Evolutionary conservation across 1,140 invertebrate species (phyloP).

Genomic region (Pachyrhynchus sulphureomaculatus): DNA sequence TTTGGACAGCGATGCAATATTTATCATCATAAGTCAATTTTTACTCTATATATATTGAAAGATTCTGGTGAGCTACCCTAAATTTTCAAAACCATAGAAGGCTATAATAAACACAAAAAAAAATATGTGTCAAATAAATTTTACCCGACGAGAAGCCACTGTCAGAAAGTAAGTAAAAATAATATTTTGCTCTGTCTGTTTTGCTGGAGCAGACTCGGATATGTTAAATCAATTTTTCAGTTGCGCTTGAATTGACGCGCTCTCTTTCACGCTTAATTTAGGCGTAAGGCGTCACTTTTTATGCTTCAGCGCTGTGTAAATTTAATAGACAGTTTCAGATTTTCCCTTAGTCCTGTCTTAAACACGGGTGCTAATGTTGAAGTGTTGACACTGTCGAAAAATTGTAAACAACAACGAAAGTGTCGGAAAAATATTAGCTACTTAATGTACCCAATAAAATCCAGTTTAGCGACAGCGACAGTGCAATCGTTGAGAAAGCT

Average conservation of each 20-base stretch:
- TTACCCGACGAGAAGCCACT: too few relatives aligned
- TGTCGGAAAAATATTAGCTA: too few relatives aligned
- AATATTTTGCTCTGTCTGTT: conserved; percentile 22
- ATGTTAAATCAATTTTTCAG: conserved; percentile 30
- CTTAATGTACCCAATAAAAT: too few relatives aligned
- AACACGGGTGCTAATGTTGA: not conserved
- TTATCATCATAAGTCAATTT: too few relatives aligned
- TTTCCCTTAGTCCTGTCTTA: not conserved
- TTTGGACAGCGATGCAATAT: too few relatives aligned
- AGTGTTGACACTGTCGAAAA: not conserved
- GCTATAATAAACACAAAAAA: too few relatives aligned
- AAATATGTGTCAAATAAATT: too few relatives aligned
- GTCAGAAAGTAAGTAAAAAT: conserved; percentile 22
- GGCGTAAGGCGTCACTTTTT: conserved; percentile 20
- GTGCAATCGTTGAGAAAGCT: too few relatives aligned
- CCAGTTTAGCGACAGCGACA: too few relatives aligned
- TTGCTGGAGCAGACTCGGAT: conserved; percentile 20
- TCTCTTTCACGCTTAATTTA: conserved; percentile 22
- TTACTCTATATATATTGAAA: too few relatives aligned
- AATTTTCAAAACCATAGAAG: too few relatives aligned
- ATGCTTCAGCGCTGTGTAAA: conserved; percentile 12
- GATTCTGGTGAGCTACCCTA: too few relatives aligned
- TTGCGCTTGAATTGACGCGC: conserved; percentile 21
- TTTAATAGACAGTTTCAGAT: conserved; percentile 10
- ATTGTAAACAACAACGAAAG: not conserved